phyloP scores from a whole-genome alignment of 2,797 vertebrate genomes.

The Tokudaia tokunoshimensis region DNA sequence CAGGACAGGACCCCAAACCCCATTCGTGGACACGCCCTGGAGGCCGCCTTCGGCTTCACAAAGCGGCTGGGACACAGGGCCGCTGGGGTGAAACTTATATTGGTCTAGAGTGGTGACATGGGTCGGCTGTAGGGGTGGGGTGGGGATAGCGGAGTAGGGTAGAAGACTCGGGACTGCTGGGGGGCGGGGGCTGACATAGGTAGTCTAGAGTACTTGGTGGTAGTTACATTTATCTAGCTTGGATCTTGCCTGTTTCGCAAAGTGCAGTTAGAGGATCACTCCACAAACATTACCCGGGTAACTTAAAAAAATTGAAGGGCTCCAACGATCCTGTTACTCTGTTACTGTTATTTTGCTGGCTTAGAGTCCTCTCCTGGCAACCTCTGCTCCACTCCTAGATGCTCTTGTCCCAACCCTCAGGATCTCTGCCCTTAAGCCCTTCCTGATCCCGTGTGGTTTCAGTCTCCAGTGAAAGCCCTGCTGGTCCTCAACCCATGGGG shows the following conservation, averaged over 20 bases:
- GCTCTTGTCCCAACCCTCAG: rapidly evolving
- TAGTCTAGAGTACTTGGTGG: neutral
- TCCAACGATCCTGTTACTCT: neutral
- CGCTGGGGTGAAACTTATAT: neutral
- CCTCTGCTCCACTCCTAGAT: too few species aligned
- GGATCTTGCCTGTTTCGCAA: slow-evolving; percentile 25
- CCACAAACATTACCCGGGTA: neutral
- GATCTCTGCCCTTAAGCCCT: neutral
- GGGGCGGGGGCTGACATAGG: neutral
- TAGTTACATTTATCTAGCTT: neutral
- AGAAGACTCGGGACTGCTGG: neutral
- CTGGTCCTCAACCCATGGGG: neutral
- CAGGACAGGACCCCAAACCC: neutral
- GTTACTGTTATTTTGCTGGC: too few species aligned
- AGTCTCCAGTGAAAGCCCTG: neutral
- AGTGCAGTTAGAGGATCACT: neutral
- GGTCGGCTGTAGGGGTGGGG: neutral
- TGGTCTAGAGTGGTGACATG: neutral
- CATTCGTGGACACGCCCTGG: neutral
- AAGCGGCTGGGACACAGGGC: neutral
- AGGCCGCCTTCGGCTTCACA: neutral
- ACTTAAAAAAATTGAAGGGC: neutral
- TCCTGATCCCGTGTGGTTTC: too few species aligned
- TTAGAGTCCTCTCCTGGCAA: neutral
- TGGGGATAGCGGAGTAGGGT: rapidly evolving